phyloP scores from a whole-genome alignment of 2,888 invertebrate genomes.

The Scaptomyza reducta region DNA sequence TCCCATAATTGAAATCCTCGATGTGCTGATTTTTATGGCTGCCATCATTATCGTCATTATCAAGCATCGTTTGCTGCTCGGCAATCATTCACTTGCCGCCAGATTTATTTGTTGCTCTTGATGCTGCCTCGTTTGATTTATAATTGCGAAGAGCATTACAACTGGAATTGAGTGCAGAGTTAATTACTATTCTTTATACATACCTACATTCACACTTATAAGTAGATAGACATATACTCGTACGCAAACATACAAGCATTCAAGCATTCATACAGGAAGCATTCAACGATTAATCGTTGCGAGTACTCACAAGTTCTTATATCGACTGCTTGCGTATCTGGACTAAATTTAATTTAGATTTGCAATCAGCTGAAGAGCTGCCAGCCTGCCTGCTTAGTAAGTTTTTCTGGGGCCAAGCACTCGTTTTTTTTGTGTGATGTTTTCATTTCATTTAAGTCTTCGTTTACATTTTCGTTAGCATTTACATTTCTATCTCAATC shows the following conservation, averaged over 20 bases:
- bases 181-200: constrained; percentile 52
- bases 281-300: constrained; percentile 3
- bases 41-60: constrained; percentile 18
- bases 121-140: constrained; percentile 35
- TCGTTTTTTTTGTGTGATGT: constrained; percentile 40
- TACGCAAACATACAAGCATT: neutral
- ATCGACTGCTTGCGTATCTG: constrained; percentile 33
- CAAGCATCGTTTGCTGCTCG: constrained; percentile 7
- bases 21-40: constrained; percentile 62
- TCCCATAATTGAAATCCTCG: constrained; percentile 69
- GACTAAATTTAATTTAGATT: constrained; percentile 56
- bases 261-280: neutral
- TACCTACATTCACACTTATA: neutral
- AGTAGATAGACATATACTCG: neutral
- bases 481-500: constrained; percentile 65
- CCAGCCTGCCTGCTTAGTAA: constrained; percentile 18
- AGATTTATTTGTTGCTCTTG: constrained; percentile 42
- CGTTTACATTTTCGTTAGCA: constrained; percentile 41
- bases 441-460: constrained; percentile 53
- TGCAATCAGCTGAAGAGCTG: constrained; percentile 64
- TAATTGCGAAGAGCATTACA: constrained; percentile 27
- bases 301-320: constrained; percentile 10
- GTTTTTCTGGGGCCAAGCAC: constrained; percentile 21
- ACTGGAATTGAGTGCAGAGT: constrained; percentile 28
- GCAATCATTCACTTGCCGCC: constrained; percentile 33